These are phyloP conservation scores for Agelastica alni DNA, from an alignment of 2,888 invertebrate species.

Conservation along the genomic window DNA sequence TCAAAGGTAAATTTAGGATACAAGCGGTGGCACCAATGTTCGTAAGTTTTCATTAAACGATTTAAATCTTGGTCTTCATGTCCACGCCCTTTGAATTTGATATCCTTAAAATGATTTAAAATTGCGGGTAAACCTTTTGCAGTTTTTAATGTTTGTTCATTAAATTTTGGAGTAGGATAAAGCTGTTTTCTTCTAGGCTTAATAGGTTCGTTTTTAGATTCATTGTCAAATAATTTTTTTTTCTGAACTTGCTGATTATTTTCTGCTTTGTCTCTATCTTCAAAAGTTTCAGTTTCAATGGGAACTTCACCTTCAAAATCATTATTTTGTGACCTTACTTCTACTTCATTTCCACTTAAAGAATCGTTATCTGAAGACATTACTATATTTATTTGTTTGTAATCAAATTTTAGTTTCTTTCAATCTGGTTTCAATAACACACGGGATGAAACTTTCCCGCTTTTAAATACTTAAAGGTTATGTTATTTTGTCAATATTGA, in stretches of 20 bases:
- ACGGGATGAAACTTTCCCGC: conserved; percentile 28
- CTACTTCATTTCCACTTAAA: conserved; percentile 16
- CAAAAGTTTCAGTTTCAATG: conserved; percentile 34
- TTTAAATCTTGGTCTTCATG: conserved; percentile 83
- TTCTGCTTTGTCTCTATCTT: conserved; percentile 31
- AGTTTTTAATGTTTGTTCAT: conserved; percentile 73
- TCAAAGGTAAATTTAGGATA: conserved; percentile 89
- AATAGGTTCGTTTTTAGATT: conserved; percentile 53
- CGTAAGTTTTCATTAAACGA: conserved; percentile 76
- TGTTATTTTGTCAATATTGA: conserved; percentile 7
- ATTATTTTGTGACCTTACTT: conserved; percentile 1
- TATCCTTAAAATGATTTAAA: conserved; percentile 76
- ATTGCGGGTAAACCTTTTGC: conserved; percentile 81
- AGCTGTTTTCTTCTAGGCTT: conserved; percentile 63
- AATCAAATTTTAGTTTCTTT: too few species aligned
- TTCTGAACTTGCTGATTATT: conserved; percentile 29
- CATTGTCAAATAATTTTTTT: conserved; percentile 47
- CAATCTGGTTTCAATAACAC: too few species aligned
- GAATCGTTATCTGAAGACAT: conserved; percentile 40
- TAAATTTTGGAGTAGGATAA: conserved; percentile 70
- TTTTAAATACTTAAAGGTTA: conserved; percentile 29
- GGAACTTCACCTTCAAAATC: conserved; percentile 32
- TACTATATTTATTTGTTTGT: too few species aligned
- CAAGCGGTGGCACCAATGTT: conserved; percentile 93
- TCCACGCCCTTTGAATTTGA: conserved; percentile 82